Base-by-base conservation (phyloP, 2,888 invertebrate species). In the Brachypterus glaber region DNA sequence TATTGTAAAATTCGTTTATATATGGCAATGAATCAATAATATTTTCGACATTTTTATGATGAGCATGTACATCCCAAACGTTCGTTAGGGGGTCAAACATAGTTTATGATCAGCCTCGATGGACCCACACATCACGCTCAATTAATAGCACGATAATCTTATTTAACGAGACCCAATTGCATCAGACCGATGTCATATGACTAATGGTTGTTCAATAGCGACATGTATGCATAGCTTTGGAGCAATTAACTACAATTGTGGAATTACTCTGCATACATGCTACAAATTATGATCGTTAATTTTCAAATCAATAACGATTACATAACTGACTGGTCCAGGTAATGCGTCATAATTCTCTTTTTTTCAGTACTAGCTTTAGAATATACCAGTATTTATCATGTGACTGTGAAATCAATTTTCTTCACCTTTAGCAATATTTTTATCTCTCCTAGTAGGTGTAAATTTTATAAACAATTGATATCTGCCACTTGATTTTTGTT, bases 131-230 rank as follows among this genome's bases (percentile, higher is more conserved):
- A 61, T 63, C 62, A 62, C 55, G 47, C 51, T 40, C 62, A 62
- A 62, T 63, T 63, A 62, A 63, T 62, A 58, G 57, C 57, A 59
- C 57, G 60, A 62, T 63, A 63, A 63, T 63, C 60, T 60, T 58
- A 58, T 60, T 60, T 58, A 59, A 60, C 60, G 57, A 56, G 47
- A 49, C 56, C 58, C 58, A 53, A 57, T 57, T 60, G 59, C 55
- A 58, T 57, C 56, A 52, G 48, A 51, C 48, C 51, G 40, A 46
- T 48, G 50, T 50, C 50, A 48, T 51, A 48, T 55, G 54, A 55
- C 48, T 51, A 55, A 55, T 49, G 45, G 44, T 39, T 42, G 47
- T 52, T 48, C 49, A 45, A 50, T 49, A 48, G 44, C 43, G 48
- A 50, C 48, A 46, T 41, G n/a, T n/a, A 45, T 45, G 44, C 27